Base-by-base conservation (phyloP, 2,113 vertebrate species). In the Carassius gibelio region DNA sequence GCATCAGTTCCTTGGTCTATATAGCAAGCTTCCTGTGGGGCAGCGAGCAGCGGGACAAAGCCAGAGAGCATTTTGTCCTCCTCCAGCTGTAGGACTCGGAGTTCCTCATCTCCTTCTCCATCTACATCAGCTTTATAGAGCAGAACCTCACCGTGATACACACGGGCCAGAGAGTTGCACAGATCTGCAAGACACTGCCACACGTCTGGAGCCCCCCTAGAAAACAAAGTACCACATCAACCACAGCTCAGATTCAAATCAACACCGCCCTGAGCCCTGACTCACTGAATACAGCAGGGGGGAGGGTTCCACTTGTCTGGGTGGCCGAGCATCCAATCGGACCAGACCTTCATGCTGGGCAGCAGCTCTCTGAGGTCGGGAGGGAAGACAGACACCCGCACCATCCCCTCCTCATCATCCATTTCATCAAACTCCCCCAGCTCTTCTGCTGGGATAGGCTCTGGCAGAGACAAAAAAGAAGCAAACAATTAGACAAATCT, bases 271-370 rank as follows among this genome's bases (percentile, higher is more conserved):
- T 48, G 55, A 11, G 45, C 42, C 34, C 21, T 30, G 10, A 88
- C 93, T 91, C 59, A 94, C 94, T 93, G 91, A 38, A 93, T 85
- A 77, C 92, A 92, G 17, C 92, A 95, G 0, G 98, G 98, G 8
- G 98, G 97, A 81, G 98, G 97, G 89, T 99, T 99, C 98, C 98
- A 99, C 88, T 96, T 96, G 69, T 97, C 96, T 1, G 97, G 96
- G 87, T 99, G 96, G 66, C 97, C 97, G 21, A 99, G 95, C 98
- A 99, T 99, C 98, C 98, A 99, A 88, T 99, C 98, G 0, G 98
- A 99, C 98, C 98, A 99, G 72, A 99, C 96, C 91, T 99, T 99
- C 88, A 99, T 95, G 55, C 96, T 96, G 87, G 98, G 98, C 13
- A 99, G 95, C 11, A 99, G 94, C 87, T 99, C 97, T 88, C 95